Evolutionary conservation across 2,797 vertebrate species (phyloP), one percentile per base, ranked within the genome.

Genomic region (Vireo griseus): DNA sequence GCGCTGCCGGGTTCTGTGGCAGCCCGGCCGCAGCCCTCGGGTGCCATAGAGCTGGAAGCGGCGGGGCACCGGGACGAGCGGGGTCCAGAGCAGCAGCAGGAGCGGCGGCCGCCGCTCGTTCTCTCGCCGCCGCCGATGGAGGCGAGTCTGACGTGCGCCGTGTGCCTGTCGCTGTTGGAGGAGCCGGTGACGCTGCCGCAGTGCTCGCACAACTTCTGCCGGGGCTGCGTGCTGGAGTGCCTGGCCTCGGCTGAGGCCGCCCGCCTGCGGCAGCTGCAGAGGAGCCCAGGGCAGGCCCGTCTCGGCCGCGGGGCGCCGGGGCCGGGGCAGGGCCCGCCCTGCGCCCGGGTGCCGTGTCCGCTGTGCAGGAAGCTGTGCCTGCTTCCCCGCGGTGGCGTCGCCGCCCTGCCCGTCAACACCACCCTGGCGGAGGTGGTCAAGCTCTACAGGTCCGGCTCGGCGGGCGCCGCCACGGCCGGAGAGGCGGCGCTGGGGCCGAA

Each of bases 131-230:
- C 67, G 71, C 77, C 69, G 29, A 97, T 97, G 97, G 97, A 97
- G 77, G 97, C 96, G 45, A 97, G 97, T 74, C 86, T 97, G 92
- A 97, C 97, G 22, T 97, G 97, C 42, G 97, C 97, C 26, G 97
- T 97, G 9, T 97, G 97, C 59, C 83, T 97, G 59, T 95, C 95
- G 15, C 86, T 97, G 54, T 97, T 97, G 68, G 95, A 97, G 63
- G 97, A 97, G 13, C 97, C 97, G 24, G 97, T 97, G 57, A 97
- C 97, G 48, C 92, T 97, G 57, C 97, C 97, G 15, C 52, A 73
- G 11, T 97, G 97, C 75, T 97, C 97, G 24, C 97, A 97, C 90
- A 97, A 97, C 95, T 97, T 97, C 75, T 97, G 97, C 89, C 93
- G 96, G 67, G 22, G 44, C 48, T 97, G 97, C 77, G 88, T 97